Evolutionary conservation across 2,888 invertebrate genomes (phyloP), one percentile per base, ranked within the genome.

Genomic region (Nymphalis urticae): DNA sequence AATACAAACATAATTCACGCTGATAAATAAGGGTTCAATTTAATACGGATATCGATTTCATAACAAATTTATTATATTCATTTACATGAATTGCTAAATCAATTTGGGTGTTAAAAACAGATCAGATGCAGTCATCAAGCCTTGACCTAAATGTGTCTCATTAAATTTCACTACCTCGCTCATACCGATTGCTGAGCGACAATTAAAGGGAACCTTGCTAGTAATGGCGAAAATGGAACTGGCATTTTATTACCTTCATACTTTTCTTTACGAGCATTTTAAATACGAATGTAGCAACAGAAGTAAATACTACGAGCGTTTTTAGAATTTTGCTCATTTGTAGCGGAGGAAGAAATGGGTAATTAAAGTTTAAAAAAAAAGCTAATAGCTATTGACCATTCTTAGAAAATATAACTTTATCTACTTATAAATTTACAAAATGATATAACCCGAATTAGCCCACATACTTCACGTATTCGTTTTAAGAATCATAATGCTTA

Each of bases 141-240:
- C 89, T 89, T 89, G 89, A 86, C 87, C 87, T 76, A 77, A 88
- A 86, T 87, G 82, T 82, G 80, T 80, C 84, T 88, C 86, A 84
- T 89, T 86, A 87, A 88, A 88, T 88, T 86, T 83, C 82, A 85
- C 81, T 82, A 83, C 81, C 82, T 82, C 85, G 84, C 82, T 85
- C 81, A 84, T 83, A 81, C 80, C 85, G 82, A 86, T 88, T 83
- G 84, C 83, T 80, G 82, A 82, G 85, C 82, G 83, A 83, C 84
- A 89, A 90, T 88, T 86, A 88, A 87, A 86, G 79, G 76, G 80
- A 82, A 82, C 81, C 80, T 82, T 81, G 79, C 78, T 74, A 77
- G 80, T 79, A 85, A 83, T 77, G 77, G 80, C 73, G 76, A 76
- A 80, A 73, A 80, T 79, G 79, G 79, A 80, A 82, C 76, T 73